phyloP scores from a whole-genome alignment of 1,140 invertebrate genomes.

The Scaptomyza graminum region DNA sequence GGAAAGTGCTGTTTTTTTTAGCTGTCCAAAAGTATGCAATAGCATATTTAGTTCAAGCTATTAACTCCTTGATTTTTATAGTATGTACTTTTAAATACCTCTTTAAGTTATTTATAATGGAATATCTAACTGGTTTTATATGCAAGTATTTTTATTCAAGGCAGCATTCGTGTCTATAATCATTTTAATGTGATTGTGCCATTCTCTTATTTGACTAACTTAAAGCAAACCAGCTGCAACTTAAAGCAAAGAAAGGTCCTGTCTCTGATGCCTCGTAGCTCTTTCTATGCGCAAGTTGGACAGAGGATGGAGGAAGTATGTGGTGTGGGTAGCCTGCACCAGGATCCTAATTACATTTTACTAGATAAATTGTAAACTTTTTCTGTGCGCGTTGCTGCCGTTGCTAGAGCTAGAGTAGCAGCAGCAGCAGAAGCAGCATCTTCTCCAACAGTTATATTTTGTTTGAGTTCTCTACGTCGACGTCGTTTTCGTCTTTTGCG shows the following conservation, averaged over 20 bases:
- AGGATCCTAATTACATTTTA: constrained; percentile 83
- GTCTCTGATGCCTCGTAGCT: neutral
- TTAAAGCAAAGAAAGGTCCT: constrained; percentile 41
- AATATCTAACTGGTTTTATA: neutral
- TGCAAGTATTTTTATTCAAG: neutral
- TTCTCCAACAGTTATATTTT: constrained; percentile 78
- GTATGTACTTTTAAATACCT: no score
- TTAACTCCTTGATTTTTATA: no score
- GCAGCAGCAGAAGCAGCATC: constrained; percentile 53
- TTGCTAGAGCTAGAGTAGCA: constrained; percentile 32
- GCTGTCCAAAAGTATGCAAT: no score
- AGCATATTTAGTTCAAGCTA: no score
- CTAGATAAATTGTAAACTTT: constrained; percentile 84
- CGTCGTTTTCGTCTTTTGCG: constrained; percentile 71
- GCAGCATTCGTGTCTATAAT: neutral
- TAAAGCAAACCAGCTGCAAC: constrained; percentile 41
- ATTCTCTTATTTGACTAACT: constrained; percentile 20
- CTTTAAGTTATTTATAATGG: no score
- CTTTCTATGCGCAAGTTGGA: neutral
- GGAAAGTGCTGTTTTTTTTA: no score
- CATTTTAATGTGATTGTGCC: constrained; percentile 37
- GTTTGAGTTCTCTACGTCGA: constrained; percentile 74
- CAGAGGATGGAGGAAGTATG: neutral
- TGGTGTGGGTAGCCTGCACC: constrained; percentile 58
- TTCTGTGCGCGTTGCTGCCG: constrained; percentile 60